A percentile compares a stretch with the other conserved stretches of the same genome.
These are phyloP conservation scores for Isotomurus palustris DNA, from an alignment of 2,888 invertebrate species.

Conservation along the genomic window DNA sequence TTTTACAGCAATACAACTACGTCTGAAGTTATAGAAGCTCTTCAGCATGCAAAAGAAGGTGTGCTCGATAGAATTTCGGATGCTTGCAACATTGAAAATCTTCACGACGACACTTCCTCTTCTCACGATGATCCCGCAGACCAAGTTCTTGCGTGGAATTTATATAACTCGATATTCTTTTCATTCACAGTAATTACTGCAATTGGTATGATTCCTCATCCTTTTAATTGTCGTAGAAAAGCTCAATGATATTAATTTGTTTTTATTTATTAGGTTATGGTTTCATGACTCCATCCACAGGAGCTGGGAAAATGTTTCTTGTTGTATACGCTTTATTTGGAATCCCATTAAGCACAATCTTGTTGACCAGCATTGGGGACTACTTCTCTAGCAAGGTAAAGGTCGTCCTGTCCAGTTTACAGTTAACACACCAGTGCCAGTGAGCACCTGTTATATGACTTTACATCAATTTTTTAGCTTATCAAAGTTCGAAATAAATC, in stretches of 20 bases:
- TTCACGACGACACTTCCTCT: too few species aligned
- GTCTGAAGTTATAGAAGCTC: constrained; percentile 38
- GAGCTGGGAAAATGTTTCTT: constrained; percentile 74
- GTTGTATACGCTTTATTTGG: constrained; percentile 83
- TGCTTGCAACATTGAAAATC: constrained; percentile 36
- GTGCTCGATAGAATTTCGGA: constrained; percentile 42
- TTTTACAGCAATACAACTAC: constrained; percentile 42
- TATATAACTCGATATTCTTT: constrained; percentile 86
- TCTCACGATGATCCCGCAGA: too few species aligned
- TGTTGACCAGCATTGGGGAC: constrained; percentile 74
- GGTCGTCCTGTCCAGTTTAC: constrained; percentile 46
- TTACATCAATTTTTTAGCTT: constrained; percentile 55
- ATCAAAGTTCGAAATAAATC: constrained; percentile 72
- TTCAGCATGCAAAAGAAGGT: constrained; percentile 40
- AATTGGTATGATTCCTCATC: constrained; percentile 68
- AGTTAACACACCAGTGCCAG: too few species aligned
- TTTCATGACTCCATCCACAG: constrained; percentile 78
- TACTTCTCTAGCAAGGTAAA: constrained; percentile 76
- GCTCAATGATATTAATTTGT: background rate
- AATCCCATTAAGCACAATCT: constrained; percentile 72
- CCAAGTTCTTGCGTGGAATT: constrained; percentile 76
- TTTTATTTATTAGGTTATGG: constrained; percentile 91
- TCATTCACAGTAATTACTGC: constrained; percentile 87
- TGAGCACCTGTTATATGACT: background rate
- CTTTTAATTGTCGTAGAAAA: too few species aligned